Evolutionary conservation across 2,797 vertebrate genomes (phyloP).

Genomic region (Microhierax caerulescens): DNA sequence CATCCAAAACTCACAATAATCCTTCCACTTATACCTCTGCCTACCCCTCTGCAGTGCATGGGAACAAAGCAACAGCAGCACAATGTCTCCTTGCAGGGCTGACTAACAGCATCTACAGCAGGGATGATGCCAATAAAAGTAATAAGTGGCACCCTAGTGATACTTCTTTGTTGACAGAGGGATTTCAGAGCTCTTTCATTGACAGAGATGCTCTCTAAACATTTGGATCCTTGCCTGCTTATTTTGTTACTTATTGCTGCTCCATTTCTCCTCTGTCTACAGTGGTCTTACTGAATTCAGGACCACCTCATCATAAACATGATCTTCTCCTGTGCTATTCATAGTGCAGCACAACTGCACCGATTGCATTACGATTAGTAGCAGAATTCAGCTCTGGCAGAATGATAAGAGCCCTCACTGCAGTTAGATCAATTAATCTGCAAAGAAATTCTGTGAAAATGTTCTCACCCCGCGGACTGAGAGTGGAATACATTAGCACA

Average conservation of each 20-base stretch:
- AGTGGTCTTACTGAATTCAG: background rate
- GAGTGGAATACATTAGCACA: constrained; percentile 23
- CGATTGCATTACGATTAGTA: background rate
- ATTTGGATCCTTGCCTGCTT: background rate
- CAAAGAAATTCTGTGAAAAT: background rate
- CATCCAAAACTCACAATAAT: background rate
- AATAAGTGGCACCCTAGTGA: background rate
- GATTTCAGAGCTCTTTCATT: background rate
- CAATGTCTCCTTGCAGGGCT: background rate
- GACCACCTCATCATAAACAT: background rate
- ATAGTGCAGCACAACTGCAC: background rate
- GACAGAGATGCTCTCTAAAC: background rate
- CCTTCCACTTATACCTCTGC: background rate
- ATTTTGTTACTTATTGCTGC: background rate
- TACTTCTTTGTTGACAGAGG: background rate
- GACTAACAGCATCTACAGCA: background rate
- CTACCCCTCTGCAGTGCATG: background rate
- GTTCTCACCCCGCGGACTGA: background rate
- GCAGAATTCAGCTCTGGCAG: constrained; percentile 19
- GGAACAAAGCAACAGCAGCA: background rate
- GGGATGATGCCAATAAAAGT: background rate
- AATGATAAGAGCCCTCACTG: background rate
- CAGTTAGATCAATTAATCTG: constrained; percentile 52
- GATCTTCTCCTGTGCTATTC: background rate
- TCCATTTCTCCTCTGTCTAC: background rate